Evolutionary conservation across 2,888 invertebrate genomes (phyloP).

Genomic region (Atrina japonica): DNA sequence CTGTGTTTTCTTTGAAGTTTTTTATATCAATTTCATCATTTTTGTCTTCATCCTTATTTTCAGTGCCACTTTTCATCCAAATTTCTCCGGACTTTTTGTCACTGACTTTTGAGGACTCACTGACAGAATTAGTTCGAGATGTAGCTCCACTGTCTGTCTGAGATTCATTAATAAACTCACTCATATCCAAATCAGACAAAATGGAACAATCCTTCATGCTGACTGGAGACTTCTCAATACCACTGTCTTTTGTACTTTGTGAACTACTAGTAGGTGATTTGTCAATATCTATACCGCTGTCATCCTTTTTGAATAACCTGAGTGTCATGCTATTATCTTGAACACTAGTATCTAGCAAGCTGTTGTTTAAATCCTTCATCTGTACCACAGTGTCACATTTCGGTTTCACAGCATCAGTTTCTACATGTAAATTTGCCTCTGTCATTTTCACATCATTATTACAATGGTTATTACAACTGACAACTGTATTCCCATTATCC

Average conservation of each 20-base stretch:
- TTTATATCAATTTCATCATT: not conserved
- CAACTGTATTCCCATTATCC: no score
- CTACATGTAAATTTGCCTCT: not conserved
- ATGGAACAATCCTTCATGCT: conserved; percentile 20
- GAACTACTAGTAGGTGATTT: conserved; percentile 57
- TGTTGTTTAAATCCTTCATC: not conserved
- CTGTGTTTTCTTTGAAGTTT: not conserved
- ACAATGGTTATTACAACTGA: conserved; percentile 1
- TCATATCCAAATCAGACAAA: conserved; percentile 46
- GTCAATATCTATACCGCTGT: conserved; percentile 76
- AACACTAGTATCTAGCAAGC: not conserved
- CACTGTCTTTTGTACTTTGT: conserved; percentile 33
- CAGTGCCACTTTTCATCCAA: conserved; percentile 2
- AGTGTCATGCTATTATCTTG: conserved; percentile 18
- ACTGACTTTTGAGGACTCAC: conserved; percentile 32
- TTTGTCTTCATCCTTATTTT: conserved; percentile 36
- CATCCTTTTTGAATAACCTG: conserved; percentile 71
- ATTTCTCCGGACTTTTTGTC: not conserved
- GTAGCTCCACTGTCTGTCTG: conserved; percentile 53
- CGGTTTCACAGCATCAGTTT: not conserved
- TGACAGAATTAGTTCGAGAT: conserved; percentile 48
- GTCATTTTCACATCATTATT: conserved; percentile 20
- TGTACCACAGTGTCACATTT: not conserved
- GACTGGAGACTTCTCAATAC: conserved; percentile 8
- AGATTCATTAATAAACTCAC: conserved; percentile 50